These are phyloP conservation scores for Yponomeuta cagnagella DNA, from an alignment of 2,888 invertebrate genomes.

Conservation along the genomic window DNA sequence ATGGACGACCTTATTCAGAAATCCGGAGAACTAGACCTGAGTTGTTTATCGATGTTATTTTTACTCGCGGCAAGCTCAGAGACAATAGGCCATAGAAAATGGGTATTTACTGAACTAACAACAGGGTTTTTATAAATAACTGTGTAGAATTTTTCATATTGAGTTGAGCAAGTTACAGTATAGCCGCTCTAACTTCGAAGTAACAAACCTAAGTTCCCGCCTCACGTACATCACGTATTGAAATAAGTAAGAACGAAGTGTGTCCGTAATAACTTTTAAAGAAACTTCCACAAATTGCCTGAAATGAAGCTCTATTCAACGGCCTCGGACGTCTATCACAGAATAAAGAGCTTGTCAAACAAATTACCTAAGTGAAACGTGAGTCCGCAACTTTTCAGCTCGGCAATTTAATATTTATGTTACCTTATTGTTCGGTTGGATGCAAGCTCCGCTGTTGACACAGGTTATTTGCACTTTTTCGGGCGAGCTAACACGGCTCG, in stretches of 20 bases:
- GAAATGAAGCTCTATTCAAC: conserved; percentile 12
- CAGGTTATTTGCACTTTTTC: background rate
- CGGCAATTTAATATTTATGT: background rate
- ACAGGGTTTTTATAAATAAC: background rate
- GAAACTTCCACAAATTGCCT: conserved; percentile 14
- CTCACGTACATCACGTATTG: conserved; percentile 10
- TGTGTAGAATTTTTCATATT: background rate
- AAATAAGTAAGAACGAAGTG: conserved; percentile 1
- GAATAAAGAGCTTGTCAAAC: conserved; percentile 13
- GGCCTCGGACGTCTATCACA: conserved; percentile 2
- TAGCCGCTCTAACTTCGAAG: background rate
- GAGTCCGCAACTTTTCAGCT: conserved; percentile 7
- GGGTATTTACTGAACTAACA: background rate
- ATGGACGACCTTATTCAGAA: background rate
- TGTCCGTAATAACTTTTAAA: conserved; percentile 6
- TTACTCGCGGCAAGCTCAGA: background rate
- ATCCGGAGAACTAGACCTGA: background rate
- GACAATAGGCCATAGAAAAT: background rate
- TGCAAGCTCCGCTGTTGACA: conserved; percentile 1
- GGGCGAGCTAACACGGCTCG: background rate
- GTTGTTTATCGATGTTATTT: background rate
- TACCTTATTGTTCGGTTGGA: background rate
- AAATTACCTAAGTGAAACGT: conserved; percentile 1
- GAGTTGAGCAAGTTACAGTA: background rate
- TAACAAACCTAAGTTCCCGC: conserved; percentile 5